Conservation (phyloP, 2,113 vertebrate genomes). For the Saguinus imperator region DNA sequence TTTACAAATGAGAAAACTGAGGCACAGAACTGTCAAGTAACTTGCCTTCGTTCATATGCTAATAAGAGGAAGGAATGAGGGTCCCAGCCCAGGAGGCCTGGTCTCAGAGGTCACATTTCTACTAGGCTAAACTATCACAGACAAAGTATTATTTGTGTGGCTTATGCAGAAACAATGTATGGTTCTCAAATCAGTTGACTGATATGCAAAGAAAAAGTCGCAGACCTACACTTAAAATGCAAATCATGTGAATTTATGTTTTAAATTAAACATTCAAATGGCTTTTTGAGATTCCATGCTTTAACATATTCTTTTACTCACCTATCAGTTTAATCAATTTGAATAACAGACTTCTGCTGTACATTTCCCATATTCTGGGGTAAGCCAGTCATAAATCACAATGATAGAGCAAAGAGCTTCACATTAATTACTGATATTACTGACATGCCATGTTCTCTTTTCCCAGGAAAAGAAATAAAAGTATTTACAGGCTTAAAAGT, state of each 20-base stretch:
- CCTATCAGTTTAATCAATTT: neutral
- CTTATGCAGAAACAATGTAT: neutral
- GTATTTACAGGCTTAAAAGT: neutral
- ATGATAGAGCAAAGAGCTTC: neutral
- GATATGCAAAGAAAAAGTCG: neutral
- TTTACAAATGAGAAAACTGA: neutral
- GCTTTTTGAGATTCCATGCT: neutral
- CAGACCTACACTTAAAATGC: neutral
- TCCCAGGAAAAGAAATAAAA: neutral
- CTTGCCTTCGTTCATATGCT: neutral
- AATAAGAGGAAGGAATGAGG: neutral
- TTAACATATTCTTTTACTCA: neutral
- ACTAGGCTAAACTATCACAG: neutral
- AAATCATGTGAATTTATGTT: neutral
- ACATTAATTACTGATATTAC: conserved; percentile 21
- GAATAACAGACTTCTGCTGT: neutral
- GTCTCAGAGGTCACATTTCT: neutral
- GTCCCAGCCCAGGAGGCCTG: neutral
- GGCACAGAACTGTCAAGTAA: neutral
- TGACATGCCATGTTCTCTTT: conserved; percentile 1
- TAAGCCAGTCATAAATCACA: neutral
- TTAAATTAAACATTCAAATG: neutral
- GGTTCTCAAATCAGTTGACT: neutral
- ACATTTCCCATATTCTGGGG: neutral
- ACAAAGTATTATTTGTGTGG: neutral